Conservation (phyloP, 2,888 invertebrate species). For the Megalurothrips usitatus region DNA sequence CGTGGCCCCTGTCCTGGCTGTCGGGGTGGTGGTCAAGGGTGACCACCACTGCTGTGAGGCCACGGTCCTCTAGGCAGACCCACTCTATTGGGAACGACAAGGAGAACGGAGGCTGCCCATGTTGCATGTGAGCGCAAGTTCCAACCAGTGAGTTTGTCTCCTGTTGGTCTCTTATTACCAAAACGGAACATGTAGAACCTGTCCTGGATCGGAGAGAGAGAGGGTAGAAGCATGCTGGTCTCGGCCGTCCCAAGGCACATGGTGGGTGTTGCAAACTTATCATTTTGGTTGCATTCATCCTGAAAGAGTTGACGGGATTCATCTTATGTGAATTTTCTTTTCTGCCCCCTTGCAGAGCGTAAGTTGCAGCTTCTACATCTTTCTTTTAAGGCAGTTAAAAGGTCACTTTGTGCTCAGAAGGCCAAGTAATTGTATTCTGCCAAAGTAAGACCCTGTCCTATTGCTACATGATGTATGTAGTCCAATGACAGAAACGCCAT, state of each 20-base stretch:
- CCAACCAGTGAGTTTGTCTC: conserved; percentile 19
- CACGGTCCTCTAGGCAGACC: not conserved
- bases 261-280: not conserved
- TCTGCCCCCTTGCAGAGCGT: not conserved
- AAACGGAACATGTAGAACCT: not conserved
- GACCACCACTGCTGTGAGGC: conserved; percentile 5
- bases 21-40: conserved; percentile 15
- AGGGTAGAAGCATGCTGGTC: conserved; percentile 12
- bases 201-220: conserved; percentile 18
- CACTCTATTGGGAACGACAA: not conserved
- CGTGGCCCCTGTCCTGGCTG: conserved; percentile 8
- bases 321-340: not conserved
- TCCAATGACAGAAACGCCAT: not conserved
- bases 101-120: conserved; percentile 2
- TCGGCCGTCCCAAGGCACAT: conserved; percentile 7
- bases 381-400: not conserved
- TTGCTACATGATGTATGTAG: not conserved
- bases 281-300: not conserved
- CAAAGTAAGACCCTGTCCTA: not conserved
- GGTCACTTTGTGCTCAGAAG: not conserved
- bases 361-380: conserved; percentile 19
- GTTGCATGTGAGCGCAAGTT: conserved; percentile 15
- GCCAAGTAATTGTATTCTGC: not conserved
- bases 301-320: not conserved
- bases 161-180: not conserved